These are phyloP conservation scores for Amaurobius ferox DNA, from an alignment of 2,888 invertebrate species.

Conservation along the genomic window DNA sequence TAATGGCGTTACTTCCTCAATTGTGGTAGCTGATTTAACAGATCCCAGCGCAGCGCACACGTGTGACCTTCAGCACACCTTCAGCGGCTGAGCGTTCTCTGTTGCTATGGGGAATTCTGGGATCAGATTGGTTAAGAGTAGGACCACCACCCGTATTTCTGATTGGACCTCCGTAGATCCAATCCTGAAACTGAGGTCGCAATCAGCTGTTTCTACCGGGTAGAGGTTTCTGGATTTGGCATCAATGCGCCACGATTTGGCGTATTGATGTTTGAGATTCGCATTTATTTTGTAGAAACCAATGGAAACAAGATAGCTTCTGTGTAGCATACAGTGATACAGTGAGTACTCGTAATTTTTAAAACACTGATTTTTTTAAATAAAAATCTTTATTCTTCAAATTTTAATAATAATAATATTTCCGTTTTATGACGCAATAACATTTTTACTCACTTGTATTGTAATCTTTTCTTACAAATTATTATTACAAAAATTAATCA, in stretches of 20 bases:
- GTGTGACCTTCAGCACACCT: constrained; percentile 71
- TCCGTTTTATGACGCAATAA: no score
- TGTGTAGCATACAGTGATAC: no score
- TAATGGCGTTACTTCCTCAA: not conserved
- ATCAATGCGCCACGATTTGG: not conserved
- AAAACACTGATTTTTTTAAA: no score
- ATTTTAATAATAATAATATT: no score
- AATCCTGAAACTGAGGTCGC: constrained; percentile 54
- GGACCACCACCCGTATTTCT: constrained; percentile 64
- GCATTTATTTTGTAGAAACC: no score
- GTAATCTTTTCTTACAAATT: no score
- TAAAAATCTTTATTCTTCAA: no score
- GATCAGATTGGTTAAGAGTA: constrained; percentile 35
- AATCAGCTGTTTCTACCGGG: constrained; percentile 69
- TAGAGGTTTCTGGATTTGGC: constrained; percentile 28
- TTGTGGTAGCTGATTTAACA: not conserved
- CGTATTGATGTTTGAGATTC: no score
- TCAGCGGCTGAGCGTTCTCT: constrained; percentile 60
- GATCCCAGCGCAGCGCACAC: constrained; percentile 43
- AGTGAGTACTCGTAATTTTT: no score
- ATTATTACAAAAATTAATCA: no score
- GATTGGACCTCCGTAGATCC: constrained; percentile 59
- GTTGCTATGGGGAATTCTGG: constrained; percentile 65
- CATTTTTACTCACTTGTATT: no score
- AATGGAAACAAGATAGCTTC: no score